These are phyloP conservation scores for Achlya flavicornis DNA, from an alignment of 2,888 invertebrate genomes.

Conservation along the genomic window DNA sequence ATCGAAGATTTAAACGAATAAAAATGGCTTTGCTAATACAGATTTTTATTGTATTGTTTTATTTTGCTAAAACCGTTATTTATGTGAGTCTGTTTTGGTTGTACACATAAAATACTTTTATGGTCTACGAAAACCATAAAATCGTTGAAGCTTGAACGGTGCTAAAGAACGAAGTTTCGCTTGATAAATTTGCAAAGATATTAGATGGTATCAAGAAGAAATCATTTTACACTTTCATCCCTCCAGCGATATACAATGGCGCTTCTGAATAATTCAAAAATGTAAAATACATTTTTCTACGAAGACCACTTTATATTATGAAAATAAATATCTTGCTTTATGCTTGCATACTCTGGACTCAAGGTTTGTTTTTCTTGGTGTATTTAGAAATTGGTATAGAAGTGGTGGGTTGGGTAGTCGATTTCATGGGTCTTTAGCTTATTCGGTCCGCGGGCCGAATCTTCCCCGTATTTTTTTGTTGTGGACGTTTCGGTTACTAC, in stretches of 20 bases:
- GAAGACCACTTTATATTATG: not conserved
- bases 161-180: slow-evolving; percentile 27
- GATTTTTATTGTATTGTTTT: not conserved
- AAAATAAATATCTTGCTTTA: no score
- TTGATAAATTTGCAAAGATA: slow-evolving; percentile 37
- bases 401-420: no score
- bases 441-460: no score
- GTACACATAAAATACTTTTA: slow-evolving; percentile 32
- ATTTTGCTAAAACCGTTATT: not conserved
- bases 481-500: no score
- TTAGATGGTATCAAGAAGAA: slow-evolving; percentile 24
- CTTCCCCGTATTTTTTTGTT: no score
- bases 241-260: not conserved
- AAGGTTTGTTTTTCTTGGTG: no score
- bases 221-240: slow-evolving; percentile 16
- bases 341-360: no score
- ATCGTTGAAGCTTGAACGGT: slow-evolving; percentile 32
- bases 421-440: no score
- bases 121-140: slow-evolving; percentile 38
- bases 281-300: not conserved
- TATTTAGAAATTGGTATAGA: no score
- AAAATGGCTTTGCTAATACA: not conserved
- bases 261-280: not conserved
- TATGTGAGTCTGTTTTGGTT: slow-evolving; percentile 13
- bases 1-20: not conserved